These are phyloP conservation scores for Zeus faber DNA, from an alignment of 2,113 vertebrate species.

Conservation along the genomic window DNA sequence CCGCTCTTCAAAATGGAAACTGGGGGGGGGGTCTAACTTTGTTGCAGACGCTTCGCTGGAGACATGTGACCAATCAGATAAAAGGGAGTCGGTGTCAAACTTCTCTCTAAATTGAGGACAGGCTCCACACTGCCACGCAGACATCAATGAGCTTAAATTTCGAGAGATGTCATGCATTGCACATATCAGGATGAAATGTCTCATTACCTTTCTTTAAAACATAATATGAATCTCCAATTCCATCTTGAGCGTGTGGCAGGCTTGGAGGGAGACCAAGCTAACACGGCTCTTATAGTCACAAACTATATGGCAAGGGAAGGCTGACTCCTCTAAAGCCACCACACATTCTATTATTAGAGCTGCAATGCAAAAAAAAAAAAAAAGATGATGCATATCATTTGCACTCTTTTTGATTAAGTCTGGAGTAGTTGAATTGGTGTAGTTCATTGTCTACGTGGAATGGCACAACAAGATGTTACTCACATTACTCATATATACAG, in stretches of 20 bases:
- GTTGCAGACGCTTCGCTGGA: constrained; percentile 54
- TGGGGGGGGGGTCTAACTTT: constrained; percentile 56
- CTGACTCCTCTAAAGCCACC: constrained; percentile 42
- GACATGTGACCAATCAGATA: constrained; percentile 74
- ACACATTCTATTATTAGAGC: constrained; percentile 47
- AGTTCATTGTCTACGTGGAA: too few relatives aligned
- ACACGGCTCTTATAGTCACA: too few relatives aligned
- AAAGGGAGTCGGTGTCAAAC: constrained; percentile 68
- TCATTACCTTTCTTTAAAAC: constrained; percentile 72
- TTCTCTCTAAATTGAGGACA: constrained; percentile 67
- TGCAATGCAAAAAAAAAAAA: constrained; percentile 21
- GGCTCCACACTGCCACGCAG: constrained; percentile 57
- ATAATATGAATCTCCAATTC: constrained; percentile 42
- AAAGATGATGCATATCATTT: constrained; percentile 27
- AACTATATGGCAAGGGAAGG: constrained; percentile 34
- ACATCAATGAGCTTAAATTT: constrained; percentile 65
- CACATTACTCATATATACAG: too few relatives aligned
- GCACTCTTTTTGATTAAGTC: constrained; percentile 18
- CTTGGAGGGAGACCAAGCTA: constrained; percentile 17
- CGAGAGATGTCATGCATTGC: constrained; percentile 66
- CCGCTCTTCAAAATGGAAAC: constrained; percentile 41
- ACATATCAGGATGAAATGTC: constrained; percentile 61
- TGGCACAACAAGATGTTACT: too few relatives aligned
- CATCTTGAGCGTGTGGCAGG: constrained; percentile 18
- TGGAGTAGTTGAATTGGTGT: too few relatives aligned